Evolutionary conservation across 2,797 vertebrate genomes (phyloP), one percentile per base, ranked within the genome.

Genomic region (Notamacropus eugenii): DNA sequence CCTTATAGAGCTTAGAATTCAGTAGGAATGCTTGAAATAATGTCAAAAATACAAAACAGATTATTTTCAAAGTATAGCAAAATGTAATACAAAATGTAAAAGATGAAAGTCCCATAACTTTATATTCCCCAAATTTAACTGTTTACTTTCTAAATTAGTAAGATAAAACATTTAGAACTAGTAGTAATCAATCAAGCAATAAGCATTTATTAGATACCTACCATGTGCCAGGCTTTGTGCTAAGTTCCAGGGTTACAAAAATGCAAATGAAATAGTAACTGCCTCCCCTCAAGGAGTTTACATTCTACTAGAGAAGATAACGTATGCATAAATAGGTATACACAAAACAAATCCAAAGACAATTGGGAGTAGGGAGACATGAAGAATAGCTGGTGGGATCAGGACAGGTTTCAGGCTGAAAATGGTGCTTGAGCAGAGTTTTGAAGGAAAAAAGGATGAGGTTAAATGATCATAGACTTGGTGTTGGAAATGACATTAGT

Each of bases 121-220:
- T 95, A 92, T 90, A 27, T 96, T 92, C 96, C 62, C 34, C 58
- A 95, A 96, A 93, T 97, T 97, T 97, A 96, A 95, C 97, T 94
- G 55, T 90, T 87, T 90, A 94, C 27, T 92, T 97, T 16, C 59
- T 97, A 97, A 97, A 95, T 96, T 93, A 94, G 96, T 92, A 97
- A 94, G 90, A 94, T 90, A 55, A 67, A 96, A 11, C 22, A 87
- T 10, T 87, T 3, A 87, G 40, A 87, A 50, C 40, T 46, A 46
- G 40, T 50, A 50, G 40, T 87, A 50, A 27, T 12, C 16, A 82
- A 40, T 82, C 22, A 46, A 46, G 2, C 0, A 50, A 87, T 34
- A n/a, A 11, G 24, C 10, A 50, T 19, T 0, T 27, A 46, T 82
- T 40, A 46, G n/a, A 82, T 67, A 31, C 34, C 12, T 24, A 11